Percentiles rank a stretch among this genome's conserved stretches.
phyloP scores from a whole-genome alignment of 2,113 vertebrate species.

The Gnathonemus longibarbis region DNA sequence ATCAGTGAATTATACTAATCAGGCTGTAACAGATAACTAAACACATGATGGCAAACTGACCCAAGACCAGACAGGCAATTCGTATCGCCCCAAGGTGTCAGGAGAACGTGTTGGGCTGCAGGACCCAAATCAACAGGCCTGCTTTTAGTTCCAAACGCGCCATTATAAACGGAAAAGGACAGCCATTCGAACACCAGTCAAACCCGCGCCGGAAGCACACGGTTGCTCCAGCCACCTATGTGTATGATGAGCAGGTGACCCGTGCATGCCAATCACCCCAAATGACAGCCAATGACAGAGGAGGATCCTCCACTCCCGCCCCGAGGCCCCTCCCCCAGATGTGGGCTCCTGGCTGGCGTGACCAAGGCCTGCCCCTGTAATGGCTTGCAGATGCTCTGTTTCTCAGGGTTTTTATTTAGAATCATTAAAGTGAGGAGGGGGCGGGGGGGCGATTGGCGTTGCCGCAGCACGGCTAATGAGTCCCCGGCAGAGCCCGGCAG shows the following conservation, averaged over 20 bases:
- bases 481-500: not conserved
- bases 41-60: not conserved
- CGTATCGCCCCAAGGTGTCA: not conserved
- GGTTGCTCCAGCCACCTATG: not conserved
- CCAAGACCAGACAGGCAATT: not conserved
- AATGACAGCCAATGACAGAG: not conserved
- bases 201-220: not conserved
- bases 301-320: not conserved
- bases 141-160: not conserved
- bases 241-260: not conserved
- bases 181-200: not conserved
- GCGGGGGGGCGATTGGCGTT: not conserved
- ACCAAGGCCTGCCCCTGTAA: constrained; percentile 35
- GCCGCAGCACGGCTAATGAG: constrained; percentile 18
- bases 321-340: not conserved
- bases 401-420: constrained; percentile 25
- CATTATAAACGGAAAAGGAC: not conserved
- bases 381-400: constrained; percentile 44
- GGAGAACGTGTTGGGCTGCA: not conserved
- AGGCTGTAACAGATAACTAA: not conserved
- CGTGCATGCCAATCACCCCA: not conserved
- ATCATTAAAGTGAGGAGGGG: constrained; percentile 21
- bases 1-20: not conserved
- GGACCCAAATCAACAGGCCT: not conserved
- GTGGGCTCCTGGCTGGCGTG: constrained; percentile 13